Evolutionary conservation across 2,113 vertebrate genomes (phyloP).

Genomic region (Crocuta crocuta): DNA sequence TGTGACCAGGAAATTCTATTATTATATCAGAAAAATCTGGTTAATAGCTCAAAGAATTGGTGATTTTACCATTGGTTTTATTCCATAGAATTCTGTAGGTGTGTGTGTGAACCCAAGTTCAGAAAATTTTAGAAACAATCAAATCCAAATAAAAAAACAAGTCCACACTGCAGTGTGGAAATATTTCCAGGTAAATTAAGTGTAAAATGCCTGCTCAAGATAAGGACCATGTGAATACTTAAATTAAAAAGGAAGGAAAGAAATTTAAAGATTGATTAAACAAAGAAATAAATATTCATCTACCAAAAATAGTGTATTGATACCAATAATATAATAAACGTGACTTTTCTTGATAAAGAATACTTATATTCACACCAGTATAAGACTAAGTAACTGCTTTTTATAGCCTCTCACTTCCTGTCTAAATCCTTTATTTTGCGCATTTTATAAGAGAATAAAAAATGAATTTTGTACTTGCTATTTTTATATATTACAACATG

Average conservation of each 20-base stretch:
- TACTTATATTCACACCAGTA: background rate
- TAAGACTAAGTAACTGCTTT: background rate
- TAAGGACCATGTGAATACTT: background rate
- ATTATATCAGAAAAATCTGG: background rate
- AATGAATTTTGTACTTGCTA: background rate
- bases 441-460: background rate
- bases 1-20: slow-evolving; percentile 8
- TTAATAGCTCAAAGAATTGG: background rate
- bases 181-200: background rate
- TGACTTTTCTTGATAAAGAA: background rate
- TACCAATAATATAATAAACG: background rate
- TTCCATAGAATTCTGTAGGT: background rate
- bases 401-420: background rate
- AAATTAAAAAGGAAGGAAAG: background rate
- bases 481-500: background rate
- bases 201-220: background rate
- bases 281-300: background rate
- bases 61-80: background rate
- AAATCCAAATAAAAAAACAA: slow-evolving; percentile 34
- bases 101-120: background rate
- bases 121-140: slow-evolving; percentile 13
- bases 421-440: slow-evolving; percentile 23
- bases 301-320: background rate
- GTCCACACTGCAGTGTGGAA: background rate
- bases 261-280: background rate